Base-by-base conservation (phyloP, 2,888 invertebrate genomes). In the Calameuta filiformis region DNA sequence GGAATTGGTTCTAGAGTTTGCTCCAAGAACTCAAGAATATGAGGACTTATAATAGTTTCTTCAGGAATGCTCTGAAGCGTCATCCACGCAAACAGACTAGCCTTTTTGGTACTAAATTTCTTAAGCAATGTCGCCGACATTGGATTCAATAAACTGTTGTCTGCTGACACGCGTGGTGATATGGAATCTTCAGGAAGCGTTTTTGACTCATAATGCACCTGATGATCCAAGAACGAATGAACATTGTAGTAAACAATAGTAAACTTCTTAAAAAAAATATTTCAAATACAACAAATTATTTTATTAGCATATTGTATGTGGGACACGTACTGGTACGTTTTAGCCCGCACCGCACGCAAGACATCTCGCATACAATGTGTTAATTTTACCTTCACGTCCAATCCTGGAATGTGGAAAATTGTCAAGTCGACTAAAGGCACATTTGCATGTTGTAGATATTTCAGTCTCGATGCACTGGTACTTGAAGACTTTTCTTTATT, bases 1-100 rank as follows among this genome's bases (percentile, higher is more conserved):
- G 98, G 98, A 88, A 99, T 97, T 0, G 99, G 98, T 88, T 99
- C 99, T 68, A 99, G 92, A 0, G 98, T 98, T 92, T 99, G 99
- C 90, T 99, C 99, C 83, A 99, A 92, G 92, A 99, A 99, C 92
- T 99, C 98, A 77, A 99, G 93, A 85, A 99, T 97, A 88, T 98
- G 98, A 0, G 99, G 99, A 84, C 98, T 98, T 89, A 99, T 98
- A 84, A 99, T 96, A 35, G 99, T 99, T 92, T 99, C 99, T 90
- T 98, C 98, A 0, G 99, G 99, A 86, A 99, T 97, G 88, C 98
- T 98, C 92, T 99, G 98, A 82, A 99, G 92, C 3, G 98, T 98
- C 94, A 98, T 96, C 97, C 98, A 99, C 1, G 97, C 96, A 93
- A 98, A 97, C 83, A 99, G 92, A 82, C 96, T 96, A 79, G 96